Evolutionary conservation across 2,888 invertebrate genomes (phyloP), one percentile per base, ranked within the genome.

Genomic region (Melangyna quadrimaculata): DNA sequence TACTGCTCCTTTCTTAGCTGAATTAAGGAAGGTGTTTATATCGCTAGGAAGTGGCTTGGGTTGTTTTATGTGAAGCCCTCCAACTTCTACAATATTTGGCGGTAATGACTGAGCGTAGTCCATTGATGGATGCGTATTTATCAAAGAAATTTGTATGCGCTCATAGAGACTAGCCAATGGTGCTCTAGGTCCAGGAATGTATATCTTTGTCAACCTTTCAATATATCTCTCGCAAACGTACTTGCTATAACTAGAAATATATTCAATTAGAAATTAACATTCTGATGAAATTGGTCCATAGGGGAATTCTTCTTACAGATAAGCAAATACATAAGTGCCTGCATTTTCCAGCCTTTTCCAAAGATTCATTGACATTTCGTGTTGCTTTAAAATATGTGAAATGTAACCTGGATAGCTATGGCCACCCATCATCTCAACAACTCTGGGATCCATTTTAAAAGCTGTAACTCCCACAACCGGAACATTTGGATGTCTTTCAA

Each of bases 401-500:
- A 89, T 78, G 51, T 88, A 89, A n/a, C 87, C 87, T 8, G 88
- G 88, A 71, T 78, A 84, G 4, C 80, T 74, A 51, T 88, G 86
- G 17, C 87, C 83, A 40, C 88, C 88, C 4, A 86, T 1, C 0
- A 83, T 37, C n/a, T 81, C 59, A 8, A 79, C 32, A 9, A 87
- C 43, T 8, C 84, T 74, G 1, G 88, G 87, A 17, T 87, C 77
- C 10, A 87, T 61, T 37, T 88, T 88, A 40, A 88, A 88, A 1
- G 88, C 88, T 61, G 87, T 86, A 4, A 89, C 77, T 4, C 88
- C 89, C 3, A 91, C 82, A 2, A 88, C 78, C 1, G 90, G 89
- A 12, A 90, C 89, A 70, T 88, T 12, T 12, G 80, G 80, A 22
- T 90, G 91, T 55, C 88, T 88, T 51, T 89, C 88, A 3, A 91